Evolutionary conservation across 2,797 vertebrate species (phyloP).

Genomic region (Bothrops alternatus): DNA sequence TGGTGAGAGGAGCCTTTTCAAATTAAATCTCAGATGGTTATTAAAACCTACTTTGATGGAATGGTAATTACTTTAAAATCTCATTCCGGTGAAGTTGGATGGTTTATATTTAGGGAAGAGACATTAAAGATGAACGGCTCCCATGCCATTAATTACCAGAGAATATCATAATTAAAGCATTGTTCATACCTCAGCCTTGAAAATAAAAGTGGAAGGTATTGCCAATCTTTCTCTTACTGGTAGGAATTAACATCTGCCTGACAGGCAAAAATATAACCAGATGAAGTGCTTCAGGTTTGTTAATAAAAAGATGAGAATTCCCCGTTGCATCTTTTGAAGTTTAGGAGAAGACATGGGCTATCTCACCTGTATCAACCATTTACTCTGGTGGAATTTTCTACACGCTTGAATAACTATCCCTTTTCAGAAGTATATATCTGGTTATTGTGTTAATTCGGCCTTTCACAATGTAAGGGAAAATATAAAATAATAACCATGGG

Average conservation of each 20-base stretch:
- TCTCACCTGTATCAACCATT: background rate
- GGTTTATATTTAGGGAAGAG: constrained; percentile 47
- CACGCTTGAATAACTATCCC: background rate
- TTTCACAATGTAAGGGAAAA: background rate
- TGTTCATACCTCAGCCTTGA: constrained; percentile 30
- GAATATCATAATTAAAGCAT: constrained; percentile 53
- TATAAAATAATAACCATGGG: background rate
- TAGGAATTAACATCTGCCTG: background rate
- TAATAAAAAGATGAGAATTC: background rate
- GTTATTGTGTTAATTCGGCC: background rate
- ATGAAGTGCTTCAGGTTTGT: background rate
- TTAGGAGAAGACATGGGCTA: background rate
- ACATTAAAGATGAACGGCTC: constrained; percentile 58
- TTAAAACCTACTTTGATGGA: constrained; percentile 56
- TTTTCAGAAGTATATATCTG: background rate
- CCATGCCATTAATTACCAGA: constrained; percentile 54
- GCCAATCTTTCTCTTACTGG: background rate
- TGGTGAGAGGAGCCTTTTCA: constrained; percentile 53
- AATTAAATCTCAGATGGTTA: constrained; percentile 54
- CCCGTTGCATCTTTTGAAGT: background rate
- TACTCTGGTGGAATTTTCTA: background rate
- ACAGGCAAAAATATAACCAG: background rate
- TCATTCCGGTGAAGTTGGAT: constrained; percentile 52
- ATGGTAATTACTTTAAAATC: constrained; percentile 47
- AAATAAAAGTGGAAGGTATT: constrained; percentile 12